Conservation (phyloP, 92 coral and sea anemone species). For the Paragorgia papillata region DNA sequence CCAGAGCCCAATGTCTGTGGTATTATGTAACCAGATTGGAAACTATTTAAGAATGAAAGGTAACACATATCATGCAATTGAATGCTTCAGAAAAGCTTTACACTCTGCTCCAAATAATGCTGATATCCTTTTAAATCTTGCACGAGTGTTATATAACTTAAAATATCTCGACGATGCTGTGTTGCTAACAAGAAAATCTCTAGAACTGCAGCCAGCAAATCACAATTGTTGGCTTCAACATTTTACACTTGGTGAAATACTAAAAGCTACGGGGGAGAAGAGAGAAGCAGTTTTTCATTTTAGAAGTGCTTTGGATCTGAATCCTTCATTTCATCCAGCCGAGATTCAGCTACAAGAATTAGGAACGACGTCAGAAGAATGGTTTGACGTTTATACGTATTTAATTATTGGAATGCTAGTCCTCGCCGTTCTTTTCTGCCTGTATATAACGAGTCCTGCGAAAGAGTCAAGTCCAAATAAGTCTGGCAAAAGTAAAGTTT, state of each 20-base stretch:
- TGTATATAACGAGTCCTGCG: slow-evolving; percentile 89
- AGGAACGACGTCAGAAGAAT: slow-evolving; percentile 72
- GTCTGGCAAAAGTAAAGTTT: slow-evolving; percentile 60
- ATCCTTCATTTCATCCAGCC: slow-evolving; percentile 95
- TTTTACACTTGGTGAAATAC: slow-evolving; percentile 93
- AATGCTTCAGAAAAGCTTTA: slow-evolving; percentile 93
- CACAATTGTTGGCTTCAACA: slow-evolving; percentile 99
- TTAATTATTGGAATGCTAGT: slow-evolving; percentile 88
- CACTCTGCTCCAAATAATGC: slow-evolving; percentile 90
- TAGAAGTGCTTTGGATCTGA: slow-evolving; percentile 82
- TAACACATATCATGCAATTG: slow-evolving; percentile 93
- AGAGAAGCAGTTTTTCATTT: slow-evolving; percentile 91
- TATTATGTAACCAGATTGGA: slow-evolving; percentile 92
- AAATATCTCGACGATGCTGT: slow-evolving; percentile 91
- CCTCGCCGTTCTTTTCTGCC: slow-evolving; percentile 78
- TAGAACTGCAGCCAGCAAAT: slow-evolving; percentile 95
- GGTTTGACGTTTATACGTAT: slow-evolving; percentile 90
- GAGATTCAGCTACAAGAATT: slow-evolving; percentile 91
- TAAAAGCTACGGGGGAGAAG: slow-evolving; percentile 84
- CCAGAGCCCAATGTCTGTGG: slow-evolving; percentile 94
- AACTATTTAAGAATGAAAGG: slow-evolving; percentile 97
- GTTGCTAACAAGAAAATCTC: slow-evolving; percentile 80
- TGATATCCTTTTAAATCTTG: slow-evolving; percentile 93
- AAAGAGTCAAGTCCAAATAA: slow-evolving; percentile 75
- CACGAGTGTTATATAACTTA: slow-evolving; percentile 85